These are phyloP conservation scores for Vulpes vulpes DNA, from an alignment of 2,113 vertebrate species.

Conservation along the genomic window DNA sequence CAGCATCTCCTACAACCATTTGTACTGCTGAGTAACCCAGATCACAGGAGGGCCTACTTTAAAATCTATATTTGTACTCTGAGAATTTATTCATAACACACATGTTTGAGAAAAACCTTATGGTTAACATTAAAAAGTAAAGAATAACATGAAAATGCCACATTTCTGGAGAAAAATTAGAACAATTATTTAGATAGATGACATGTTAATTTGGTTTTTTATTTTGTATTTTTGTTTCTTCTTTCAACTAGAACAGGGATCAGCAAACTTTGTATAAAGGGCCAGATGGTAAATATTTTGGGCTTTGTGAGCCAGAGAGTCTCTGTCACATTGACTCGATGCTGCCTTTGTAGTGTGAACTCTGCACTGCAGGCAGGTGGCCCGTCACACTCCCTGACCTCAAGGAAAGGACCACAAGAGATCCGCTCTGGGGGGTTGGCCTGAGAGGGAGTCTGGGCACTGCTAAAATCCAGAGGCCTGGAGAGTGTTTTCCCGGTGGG, in stretches of 20 bases:
- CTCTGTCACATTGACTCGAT: background rate
- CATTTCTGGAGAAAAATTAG: background rate
- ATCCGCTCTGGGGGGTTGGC: background rate
- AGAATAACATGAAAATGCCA: background rate
- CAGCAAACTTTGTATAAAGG: background rate
- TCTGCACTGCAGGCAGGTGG: background rate
- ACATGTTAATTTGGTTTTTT: background rate
- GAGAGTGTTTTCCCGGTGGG: background rate
- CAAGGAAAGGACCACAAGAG: background rate
- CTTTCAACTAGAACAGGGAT: background rate
- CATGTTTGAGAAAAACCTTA: background rate
- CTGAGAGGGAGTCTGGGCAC: background rate
- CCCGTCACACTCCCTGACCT: no score
- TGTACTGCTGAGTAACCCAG: background rate
- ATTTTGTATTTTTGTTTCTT: background rate
- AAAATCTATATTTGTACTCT: background rate
- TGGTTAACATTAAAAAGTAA: background rate
- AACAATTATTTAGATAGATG: background rate
- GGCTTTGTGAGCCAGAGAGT: background rate
- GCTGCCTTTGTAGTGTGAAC: background rate
- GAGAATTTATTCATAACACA: background rate
- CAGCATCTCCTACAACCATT: background rate
- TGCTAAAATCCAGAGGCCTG: background rate
- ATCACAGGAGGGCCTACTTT: background rate
- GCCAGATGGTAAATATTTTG: background rate